Percentiles rank a stretch among this genome's conserved stretches.
Conservation (phyloP, 2,113 vertebrate species). For the Triplophysa siluroides region DNA sequence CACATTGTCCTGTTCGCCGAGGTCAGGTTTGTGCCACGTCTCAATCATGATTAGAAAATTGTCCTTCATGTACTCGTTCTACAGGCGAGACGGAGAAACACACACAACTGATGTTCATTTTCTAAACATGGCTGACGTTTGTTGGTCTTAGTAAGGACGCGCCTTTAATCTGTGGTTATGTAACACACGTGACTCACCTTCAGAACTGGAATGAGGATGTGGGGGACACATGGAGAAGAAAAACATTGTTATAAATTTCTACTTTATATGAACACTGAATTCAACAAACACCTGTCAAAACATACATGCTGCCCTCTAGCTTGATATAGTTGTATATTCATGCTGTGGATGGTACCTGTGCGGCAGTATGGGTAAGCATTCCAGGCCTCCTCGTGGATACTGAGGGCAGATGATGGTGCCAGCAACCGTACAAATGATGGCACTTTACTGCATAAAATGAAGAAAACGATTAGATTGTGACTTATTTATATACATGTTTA, state of each 20-base stretch:
- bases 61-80: constrained; percentile 95
- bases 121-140: not conserved
- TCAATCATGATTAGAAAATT: constrained; percentile 93
- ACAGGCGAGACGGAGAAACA: constrained; percentile 39
- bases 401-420: constrained; percentile 86
- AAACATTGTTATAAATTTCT: not conserved
- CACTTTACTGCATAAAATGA: constrained; percentile 83
- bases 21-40: constrained; percentile 96
- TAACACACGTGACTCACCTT: constrained; percentile 58
- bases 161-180: not conserved
- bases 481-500: not conserved
- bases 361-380: constrained; percentile 97
- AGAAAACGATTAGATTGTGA: not conserved
- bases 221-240: constrained; percentile 39
- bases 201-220: constrained; percentile 58
- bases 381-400: constrained; percentile 94
- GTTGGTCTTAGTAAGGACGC: not conserved
- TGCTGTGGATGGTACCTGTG: constrained; percentile 77
- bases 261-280: not conserved
- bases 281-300: not conserved
- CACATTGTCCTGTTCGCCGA: constrained; percentile 90
- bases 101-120: not conserved
- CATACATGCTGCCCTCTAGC: too few species aligned
- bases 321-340: not conserved
- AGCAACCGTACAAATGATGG: constrained; percentile 81